Conservation (phyloP, 2,888 invertebrate species). For the Drosophila infuscata region DNA sequence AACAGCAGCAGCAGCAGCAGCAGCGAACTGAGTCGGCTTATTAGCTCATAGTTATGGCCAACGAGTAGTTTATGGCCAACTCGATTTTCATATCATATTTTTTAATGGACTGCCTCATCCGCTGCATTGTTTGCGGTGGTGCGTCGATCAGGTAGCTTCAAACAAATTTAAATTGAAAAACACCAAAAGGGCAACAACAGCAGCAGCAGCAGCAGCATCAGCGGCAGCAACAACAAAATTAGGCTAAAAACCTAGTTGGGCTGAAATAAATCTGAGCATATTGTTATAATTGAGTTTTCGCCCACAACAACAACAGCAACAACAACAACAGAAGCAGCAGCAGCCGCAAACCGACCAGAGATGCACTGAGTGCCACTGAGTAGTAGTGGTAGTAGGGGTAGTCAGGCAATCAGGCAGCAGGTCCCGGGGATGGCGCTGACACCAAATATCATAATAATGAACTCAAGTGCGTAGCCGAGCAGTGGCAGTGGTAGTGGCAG, state of each 20-base stretch:
- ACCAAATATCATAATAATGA: conserved; percentile 82
- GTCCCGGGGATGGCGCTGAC: conserved; percentile 69
- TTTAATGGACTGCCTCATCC: conserved; percentile 55
- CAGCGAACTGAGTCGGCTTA: conserved; percentile 47
- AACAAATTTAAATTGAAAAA: conserved; percentile 37
- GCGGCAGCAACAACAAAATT: conserved; percentile 43
- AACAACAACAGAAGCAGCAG: not conserved
- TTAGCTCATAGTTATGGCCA: conserved; percentile 74
- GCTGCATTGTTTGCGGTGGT: conserved; percentile 36
- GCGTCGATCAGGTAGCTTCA: conserved; percentile 43
- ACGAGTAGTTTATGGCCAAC: conserved; percentile 60
- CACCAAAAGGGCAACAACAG: conserved; percentile 22
- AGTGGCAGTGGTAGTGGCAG: conserved; percentile 2
- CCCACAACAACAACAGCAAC: conserved; percentile 40
- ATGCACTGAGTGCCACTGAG: not conserved
- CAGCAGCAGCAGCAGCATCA: conserved; percentile 38
- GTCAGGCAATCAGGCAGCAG: conserved; percentile 7
- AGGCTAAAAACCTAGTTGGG: conserved; percentile 20
- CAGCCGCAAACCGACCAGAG: not conserved
- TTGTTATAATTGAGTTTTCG: conserved; percentile 85
- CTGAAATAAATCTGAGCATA: conserved; percentile 84
- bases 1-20: not conserved
- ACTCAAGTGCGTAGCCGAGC: conserved; percentile 49
- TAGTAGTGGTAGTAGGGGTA: not conserved
- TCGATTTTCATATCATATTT: not conserved